Base-by-base conservation (phyloP, 2,888 invertebrate genomes). In the Meiosimyza platycephala region DNA sequence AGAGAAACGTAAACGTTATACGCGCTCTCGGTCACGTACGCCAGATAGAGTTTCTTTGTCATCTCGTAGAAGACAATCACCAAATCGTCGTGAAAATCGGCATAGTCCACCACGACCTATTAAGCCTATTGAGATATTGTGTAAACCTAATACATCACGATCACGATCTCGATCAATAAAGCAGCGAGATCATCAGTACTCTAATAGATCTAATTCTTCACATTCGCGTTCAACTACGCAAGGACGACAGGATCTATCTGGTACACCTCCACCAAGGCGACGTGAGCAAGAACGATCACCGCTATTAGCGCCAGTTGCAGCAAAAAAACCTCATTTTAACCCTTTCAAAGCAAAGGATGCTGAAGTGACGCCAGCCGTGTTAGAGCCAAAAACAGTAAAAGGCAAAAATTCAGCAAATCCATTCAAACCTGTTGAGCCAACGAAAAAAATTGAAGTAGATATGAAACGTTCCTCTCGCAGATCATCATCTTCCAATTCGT, bases 271-370 rank as follows among this genome's bases (percentile, higher is more conserved):
- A 33, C 66, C 70, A 3, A 62, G 22, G 40, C 51, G 22, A 11
- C 50, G 47, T 57, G 72, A 74, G 40, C 50, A 48, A 22, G 54
- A 70, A 5, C 15, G 11, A 12, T 12, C 70, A 3, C 40, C 70
- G 2, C 22, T 18, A 48, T 9, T n/a, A 12, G 7, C 66, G 51
- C 47, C 57, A 33, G 63, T 57, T 6, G 54, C 71, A 16, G 59
- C 57, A 9, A 73, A 72, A 22, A 76, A 76, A 50, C 68, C 71
- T 55, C 75, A 81, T 12, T 83, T 83, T 33, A 83, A 83, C 80
- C 83, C 83, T 0, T 83, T 83, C 33, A 83, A 83, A 74, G 78
- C 79, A 28, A 79, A 78, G 71, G 82, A 81, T 52, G 81, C 79
- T 28, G 78, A 79, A 5, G 80, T 80, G 40, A 60, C 18, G 7